phyloP scores from a whole-genome alignment of 2,113 vertebrate species.

The Chauna torquata region DNA sequence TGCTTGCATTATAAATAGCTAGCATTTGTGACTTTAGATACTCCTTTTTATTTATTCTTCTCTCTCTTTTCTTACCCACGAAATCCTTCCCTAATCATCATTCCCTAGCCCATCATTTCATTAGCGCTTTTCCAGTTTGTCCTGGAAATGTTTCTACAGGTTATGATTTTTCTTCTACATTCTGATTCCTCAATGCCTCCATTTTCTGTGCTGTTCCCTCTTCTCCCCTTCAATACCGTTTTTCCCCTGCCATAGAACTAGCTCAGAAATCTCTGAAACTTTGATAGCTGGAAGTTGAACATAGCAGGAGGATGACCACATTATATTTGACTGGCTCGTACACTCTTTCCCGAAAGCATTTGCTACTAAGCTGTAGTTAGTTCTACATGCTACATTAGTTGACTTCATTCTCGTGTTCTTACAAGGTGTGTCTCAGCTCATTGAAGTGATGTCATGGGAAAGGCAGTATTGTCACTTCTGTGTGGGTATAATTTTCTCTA shows the following conservation, averaged over 20 bases:
- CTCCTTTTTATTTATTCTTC: neutral
- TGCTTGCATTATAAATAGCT: neutral
- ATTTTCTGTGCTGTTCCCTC: neutral
- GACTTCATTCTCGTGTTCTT: neutral
- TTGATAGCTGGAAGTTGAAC: neutral
- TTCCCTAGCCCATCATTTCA: neutral
- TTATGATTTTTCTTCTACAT: neutral
- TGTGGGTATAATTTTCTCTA: neutral
- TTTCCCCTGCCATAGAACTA: neutral
- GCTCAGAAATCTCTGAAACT: neutral
- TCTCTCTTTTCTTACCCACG: neutral
- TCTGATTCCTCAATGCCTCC: fast-evolving
- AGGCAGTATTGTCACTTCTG: neutral
- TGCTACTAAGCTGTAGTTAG: neutral
- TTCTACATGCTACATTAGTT: neutral
- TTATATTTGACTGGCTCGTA: neutral
- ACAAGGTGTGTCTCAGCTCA: neutral
- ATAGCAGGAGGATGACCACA: neutral
- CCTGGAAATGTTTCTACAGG: neutral
- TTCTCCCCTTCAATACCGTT: neutral
- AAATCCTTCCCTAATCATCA: neutral
- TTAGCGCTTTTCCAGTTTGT: neutral
- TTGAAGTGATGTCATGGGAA: neutral
- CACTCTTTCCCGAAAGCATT: neutral
- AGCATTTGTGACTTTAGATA: neutral